Conservation (phyloP, 35 echinoderm and acorn worm genomes). For the Acanthaster planci region DNA sequence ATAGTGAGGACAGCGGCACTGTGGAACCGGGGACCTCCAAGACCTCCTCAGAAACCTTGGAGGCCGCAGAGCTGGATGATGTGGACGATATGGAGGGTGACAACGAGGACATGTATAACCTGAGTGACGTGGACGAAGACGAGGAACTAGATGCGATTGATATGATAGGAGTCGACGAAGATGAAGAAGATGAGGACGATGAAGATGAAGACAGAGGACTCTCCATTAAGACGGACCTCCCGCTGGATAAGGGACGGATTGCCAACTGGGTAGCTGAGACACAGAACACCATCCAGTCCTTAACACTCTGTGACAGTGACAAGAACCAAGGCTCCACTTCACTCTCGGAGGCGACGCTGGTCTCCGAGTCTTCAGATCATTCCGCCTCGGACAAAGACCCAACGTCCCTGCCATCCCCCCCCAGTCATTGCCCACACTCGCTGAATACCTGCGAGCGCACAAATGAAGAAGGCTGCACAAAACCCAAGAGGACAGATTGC, state of each 20-base stretch:
- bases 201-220: slow-evolving; percentile 70
- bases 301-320: slow-evolving; percentile 37
- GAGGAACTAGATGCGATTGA: slow-evolving; percentile 55
- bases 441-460: neutral
- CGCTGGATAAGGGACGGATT: slow-evolving; percentile 70
- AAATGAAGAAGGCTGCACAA: neutral
- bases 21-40: slow-evolving; percentile 53
- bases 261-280: slow-evolving; percentile 91
- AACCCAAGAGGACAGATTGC: neutral
- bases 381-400: neutral
- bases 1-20: slow-evolving; percentile 11
- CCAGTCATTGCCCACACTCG: neutral
- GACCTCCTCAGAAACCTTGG: slow-evolving; percentile 63
- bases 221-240: slow-evolving; percentile 31
- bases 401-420: neutral
- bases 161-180: neutral
- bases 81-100: slow-evolving; percentile 38
- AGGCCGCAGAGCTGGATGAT: slow-evolving; percentile 44
- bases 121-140: slow-evolving; percentile 69
- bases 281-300: slow-evolving; percentile 59
- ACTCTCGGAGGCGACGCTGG: neutral
- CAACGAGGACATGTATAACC: slow-evolving; percentile 57
- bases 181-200: neutral
- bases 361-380: neutral
- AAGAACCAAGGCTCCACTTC: neutral